These are phyloP conservation scores for Ammodramus savannarum DNA, from an alignment of 2,113 vertebrate genomes.

Conservation along the genomic window DNA sequence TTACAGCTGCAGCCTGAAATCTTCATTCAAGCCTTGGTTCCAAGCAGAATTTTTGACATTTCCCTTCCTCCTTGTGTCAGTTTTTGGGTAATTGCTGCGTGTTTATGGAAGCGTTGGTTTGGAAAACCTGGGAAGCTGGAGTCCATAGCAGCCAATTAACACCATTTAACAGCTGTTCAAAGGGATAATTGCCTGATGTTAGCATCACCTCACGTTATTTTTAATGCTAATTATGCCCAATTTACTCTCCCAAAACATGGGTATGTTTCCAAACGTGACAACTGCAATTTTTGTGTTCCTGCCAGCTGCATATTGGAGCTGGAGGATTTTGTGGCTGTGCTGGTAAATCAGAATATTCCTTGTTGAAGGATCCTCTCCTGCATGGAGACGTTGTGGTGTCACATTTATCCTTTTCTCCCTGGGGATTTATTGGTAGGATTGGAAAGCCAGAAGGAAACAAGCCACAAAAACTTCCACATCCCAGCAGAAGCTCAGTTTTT, in stretches of 20 bases:
- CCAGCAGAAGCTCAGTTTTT: background rate
- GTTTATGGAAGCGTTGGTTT: background rate
- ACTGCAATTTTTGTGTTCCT: background rate
- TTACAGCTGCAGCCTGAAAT: background rate
- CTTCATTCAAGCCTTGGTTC: background rate
- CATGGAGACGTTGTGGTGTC: background rate
- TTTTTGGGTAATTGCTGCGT: background rate
- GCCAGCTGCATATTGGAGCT: background rate
- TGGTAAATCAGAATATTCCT: background rate
- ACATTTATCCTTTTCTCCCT: fast-evolving
- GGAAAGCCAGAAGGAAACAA: background rate
- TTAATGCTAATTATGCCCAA: slow-evolving; percentile 2
- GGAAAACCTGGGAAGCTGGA: background rate
- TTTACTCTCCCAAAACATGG: slow-evolving; percentile 1
- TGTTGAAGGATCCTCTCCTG: background rate
- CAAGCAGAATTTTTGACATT: background rate
- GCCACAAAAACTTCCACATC: background rate
- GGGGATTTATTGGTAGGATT: background rate
- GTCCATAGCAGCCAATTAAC: slow-evolving; percentile 51
- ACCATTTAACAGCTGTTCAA: slow-evolving; percentile 44
- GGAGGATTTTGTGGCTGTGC: background rate
- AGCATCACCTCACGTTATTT: background rate
- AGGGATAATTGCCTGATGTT: slow-evolving; percentile 48
- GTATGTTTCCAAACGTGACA: background rate
- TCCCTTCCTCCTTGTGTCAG: background rate